These are phyloP conservation scores for Cyrtorhinus lividipennis DNA, from an alignment of 1,140 invertebrate genomes.

Conservation along the genomic window DNA sequence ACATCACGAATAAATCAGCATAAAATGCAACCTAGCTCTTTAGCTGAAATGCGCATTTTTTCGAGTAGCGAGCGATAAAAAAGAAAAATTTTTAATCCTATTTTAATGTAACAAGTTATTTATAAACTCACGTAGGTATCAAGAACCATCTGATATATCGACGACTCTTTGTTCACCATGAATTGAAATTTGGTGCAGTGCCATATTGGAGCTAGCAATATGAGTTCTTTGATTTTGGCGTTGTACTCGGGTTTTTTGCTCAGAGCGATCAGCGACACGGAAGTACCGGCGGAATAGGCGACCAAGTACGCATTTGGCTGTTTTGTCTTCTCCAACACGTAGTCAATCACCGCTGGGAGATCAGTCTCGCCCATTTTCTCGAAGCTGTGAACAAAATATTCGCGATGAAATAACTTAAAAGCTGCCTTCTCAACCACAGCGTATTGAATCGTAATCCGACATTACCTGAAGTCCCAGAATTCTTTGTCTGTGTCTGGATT, in stretches of 20 bases:
- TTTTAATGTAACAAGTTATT: constrained; percentile 3
- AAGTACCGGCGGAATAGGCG: constrained; percentile 46
- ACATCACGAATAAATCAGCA: no score
- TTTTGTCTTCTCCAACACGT: constrained; percentile 37
- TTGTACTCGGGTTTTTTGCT: constrained; percentile 37
- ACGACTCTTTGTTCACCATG: constrained; percentile 18
- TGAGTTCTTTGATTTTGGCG: constrained; percentile 30
- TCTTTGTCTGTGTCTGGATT: constrained; percentile 26
- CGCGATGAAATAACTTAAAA: not conserved
- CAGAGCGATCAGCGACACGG: constrained; percentile 33
- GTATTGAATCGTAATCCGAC: not conserved
- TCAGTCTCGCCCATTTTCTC: constrained; percentile 50
- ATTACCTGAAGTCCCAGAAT: constrained; percentile 38
- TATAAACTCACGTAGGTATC: constrained; percentile 13
- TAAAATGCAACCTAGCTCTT: no score
- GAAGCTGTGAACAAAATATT: constrained; percentile 28
- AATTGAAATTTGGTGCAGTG: constrained; percentile 22
- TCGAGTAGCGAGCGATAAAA: no score
- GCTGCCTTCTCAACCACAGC: not conserved
- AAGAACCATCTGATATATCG: constrained; percentile 12
- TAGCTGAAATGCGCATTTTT: no score
- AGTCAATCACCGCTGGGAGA: constrained; percentile 43
- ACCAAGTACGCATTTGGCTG: constrained; percentile 36
- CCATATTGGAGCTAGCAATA: constrained; percentile 35
- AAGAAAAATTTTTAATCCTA: no score